Percentiles rank a stretch among this genome's conserved stretches.
These are phyloP conservation scores for Trachymyrmex septentrionalis DNA, from an alignment of 1,140 invertebrate species.

Conservation along the genomic window DNA sequence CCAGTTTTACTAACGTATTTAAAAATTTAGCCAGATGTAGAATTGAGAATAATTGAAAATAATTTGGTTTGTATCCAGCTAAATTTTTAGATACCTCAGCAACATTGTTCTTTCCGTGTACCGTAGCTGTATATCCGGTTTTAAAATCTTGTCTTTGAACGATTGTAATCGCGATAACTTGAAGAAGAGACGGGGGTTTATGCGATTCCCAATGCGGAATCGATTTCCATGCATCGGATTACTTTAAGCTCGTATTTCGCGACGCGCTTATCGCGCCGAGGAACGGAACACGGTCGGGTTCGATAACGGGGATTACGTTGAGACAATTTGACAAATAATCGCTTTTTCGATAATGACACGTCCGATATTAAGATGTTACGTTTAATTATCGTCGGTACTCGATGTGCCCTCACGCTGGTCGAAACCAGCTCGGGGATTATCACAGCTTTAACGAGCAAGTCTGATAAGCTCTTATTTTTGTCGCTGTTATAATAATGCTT, in stretches of 20 bases:
- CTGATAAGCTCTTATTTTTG: constrained; percentile 35
- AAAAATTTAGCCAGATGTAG: too few species aligned
- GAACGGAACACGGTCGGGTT: not conserved
- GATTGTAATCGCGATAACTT: constrained; percentile 31
- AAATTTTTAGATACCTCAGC: too few species aligned
- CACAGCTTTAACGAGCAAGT: constrained; percentile 11
- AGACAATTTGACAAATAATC: constrained; percentile 37
- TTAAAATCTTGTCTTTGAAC: constrained; percentile 7
- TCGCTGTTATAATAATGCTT: constrained; percentile 7
- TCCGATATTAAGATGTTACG: not conserved
- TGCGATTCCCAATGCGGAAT: constrained; percentile 23
- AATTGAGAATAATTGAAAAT: too few species aligned
- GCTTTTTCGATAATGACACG: constrained; percentile 15
- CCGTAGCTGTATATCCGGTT: not conserved
- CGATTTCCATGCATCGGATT: constrained; percentile 40
- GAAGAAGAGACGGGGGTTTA: constrained; percentile 37
- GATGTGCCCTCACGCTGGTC: not conserved
- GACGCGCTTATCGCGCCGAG: constrained; percentile 27
- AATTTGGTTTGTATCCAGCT: too few species aligned
- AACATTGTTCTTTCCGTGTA: too few species aligned
- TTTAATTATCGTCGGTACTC: constrained; percentile 48
- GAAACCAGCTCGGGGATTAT: not conserved
- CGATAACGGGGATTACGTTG: constrained; percentile 8
- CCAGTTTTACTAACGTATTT: too few species aligned
- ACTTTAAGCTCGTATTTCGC: constrained; percentile 38